Percentiles rank a stretch among this genome's conserved stretches.
phyloP scores from a whole-genome alignment of 2,797 vertebrate genomes.

The Melanogrammus aeglefinus region DNA sequence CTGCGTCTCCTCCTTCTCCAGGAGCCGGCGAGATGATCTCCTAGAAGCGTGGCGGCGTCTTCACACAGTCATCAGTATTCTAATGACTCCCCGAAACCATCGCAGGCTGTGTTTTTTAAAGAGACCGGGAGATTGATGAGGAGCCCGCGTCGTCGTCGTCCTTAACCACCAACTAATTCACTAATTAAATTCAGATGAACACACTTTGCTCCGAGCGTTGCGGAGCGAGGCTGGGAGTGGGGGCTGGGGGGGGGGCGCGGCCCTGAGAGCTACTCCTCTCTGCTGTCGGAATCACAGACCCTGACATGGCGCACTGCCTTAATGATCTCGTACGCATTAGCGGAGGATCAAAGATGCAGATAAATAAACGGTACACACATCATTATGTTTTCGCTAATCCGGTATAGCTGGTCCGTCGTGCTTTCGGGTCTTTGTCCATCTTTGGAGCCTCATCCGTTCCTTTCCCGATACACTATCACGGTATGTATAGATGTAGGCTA shows the following conservation, averaged over 20 bases:
- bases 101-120: constrained; percentile 78
- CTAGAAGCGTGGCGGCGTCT: constrained; percentile 23
- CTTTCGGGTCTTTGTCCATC: neutral
- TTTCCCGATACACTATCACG: neutral
- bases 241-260: neutral
- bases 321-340: neutral
- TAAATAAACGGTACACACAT: neutral
- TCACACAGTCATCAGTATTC: constrained; percentile 76
- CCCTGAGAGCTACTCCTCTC: constrained; percentile 45
- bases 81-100: constrained; percentile 73
- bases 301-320: neutral
- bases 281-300: constrained; percentile 27
- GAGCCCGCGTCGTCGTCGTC: constrained; percentile 77
- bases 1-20: neutral
- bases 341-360: neutral
- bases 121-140: constrained; percentile 80
- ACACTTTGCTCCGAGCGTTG: constrained; percentile 71
- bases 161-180: constrained; percentile 84
- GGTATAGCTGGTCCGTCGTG: neutral
- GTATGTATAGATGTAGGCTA: neutral
- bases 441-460: neutral
- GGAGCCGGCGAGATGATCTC: neutral
- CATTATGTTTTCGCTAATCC: neutral
- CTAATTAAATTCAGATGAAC: constrained; percentile 84
- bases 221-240: constrained; percentile 24